Percentiles rank a stretch among this genome's conserved stretches.
Conservation (phyloP, 2,113 vertebrate species). For the Indicator maculatus region DNA sequence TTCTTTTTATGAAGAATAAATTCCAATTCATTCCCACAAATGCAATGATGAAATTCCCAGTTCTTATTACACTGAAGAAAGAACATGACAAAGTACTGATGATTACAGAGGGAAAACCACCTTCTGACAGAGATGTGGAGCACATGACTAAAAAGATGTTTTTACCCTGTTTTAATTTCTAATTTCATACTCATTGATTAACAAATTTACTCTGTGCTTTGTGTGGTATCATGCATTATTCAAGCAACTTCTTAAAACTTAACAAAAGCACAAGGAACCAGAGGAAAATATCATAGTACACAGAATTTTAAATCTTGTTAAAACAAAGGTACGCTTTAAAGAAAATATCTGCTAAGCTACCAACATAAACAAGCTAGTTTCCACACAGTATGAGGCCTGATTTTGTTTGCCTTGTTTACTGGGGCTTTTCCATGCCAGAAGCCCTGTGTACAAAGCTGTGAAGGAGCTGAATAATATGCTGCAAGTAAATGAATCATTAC, state of each 20-base stretch:
- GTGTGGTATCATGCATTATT: conserved; percentile 49
- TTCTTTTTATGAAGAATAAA: background rate
- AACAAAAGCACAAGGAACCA: conserved; percentile 14
- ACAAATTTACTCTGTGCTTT: conserved; percentile 27
- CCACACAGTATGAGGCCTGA: conserved; percentile 5
- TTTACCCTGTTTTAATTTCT: conserved; percentile 17
- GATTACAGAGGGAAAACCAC: background rate
- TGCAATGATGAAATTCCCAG: background rate
- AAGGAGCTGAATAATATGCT: background rate
- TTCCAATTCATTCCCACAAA: background rate
- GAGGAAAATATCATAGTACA: background rate
- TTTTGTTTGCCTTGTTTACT: conserved; percentile 45
- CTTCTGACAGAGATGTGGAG: background rate
- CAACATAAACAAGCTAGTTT: conserved; percentile 27
- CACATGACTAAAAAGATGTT: background rate
- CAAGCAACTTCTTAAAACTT: conserved; percentile 50
- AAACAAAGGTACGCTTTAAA: conserved; percentile 14
- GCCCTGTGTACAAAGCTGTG: background rate
- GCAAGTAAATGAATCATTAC: conserved; percentile 37
- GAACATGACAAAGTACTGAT: background rate
- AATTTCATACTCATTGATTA: conserved; percentile 46
- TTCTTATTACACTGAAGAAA: background rate
- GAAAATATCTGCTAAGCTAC: background rate
- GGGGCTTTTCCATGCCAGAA: background rate
- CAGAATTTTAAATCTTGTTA: background rate